Percentiles rank a stretch among this genome's conserved stretches.
phyloP scores from a whole-genome alignment of 2,888 invertebrate species.

The Pollenia labialis region DNA sequence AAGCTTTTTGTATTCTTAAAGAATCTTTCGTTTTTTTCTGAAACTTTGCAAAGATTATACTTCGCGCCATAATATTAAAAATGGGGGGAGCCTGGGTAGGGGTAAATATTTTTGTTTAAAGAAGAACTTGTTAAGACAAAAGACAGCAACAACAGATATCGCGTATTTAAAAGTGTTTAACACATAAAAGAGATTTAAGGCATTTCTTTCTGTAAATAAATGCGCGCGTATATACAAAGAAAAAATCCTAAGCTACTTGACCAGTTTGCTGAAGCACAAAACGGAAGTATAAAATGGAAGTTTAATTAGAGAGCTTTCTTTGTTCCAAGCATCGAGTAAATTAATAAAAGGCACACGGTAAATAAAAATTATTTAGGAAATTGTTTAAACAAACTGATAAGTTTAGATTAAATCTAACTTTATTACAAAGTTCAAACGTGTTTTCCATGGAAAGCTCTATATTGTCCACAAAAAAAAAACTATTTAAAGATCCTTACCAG shows the following conservation, averaged over 20 bases:
- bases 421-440: too few relatives aligned
- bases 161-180: slow-evolving; percentile 52
- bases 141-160: slow-evolving; percentile 11
- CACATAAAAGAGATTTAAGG: slow-evolving; percentile 17
- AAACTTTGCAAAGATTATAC: background rate
- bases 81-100: background rate
- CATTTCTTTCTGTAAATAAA: background rate
- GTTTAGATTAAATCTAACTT: too few relatives aligned
- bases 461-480: too few relatives aligned
- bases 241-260: slow-evolving; percentile 3
- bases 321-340: background rate
- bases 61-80: background rate
- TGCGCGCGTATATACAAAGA: background rate
- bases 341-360: too few relatives aligned
- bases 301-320: background rate
- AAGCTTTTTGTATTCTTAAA: slow-evolving; percentile 36
- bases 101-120: slow-evolving; percentile 18
- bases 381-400: too few relatives aligned
- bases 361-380: too few relatives aligned
- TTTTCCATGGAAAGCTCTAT: too few relatives aligned
- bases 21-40: slow-evolving; percentile 15
- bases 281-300: background rate
- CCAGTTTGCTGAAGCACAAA: background rate
- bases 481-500: too few relatives aligned
- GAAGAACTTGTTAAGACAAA: slow-evolving; percentile 30